phyloP scores from a whole-genome alignment of 2,888 invertebrate species.

The Ormyrus labotus region DNA sequence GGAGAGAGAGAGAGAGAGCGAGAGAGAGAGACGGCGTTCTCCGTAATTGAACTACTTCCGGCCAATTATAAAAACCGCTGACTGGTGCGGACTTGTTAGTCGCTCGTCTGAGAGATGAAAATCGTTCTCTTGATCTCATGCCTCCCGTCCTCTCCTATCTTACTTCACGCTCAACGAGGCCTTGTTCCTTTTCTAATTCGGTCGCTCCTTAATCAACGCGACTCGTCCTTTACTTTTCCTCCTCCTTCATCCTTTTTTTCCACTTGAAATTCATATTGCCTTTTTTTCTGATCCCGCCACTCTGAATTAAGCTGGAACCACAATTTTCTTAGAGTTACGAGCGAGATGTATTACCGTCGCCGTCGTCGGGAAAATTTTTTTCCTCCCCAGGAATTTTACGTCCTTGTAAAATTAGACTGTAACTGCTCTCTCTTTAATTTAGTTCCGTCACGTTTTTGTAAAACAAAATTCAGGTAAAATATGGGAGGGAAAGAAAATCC shows the following conservation, averaged over 20 bases:
- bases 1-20: neutral
- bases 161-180: neutral
- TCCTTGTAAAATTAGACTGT: no score
- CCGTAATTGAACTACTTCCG: constrained; percentile 61
- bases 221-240: constrained; percentile 33
- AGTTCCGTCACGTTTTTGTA: no score
- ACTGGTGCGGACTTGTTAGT: constrained; percentile 64
- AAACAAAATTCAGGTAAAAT: no score
- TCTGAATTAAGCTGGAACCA: constrained; percentile 15
- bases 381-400: no score
- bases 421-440: no score
- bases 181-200: constrained; percentile 37
- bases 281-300: constrained; percentile 18
- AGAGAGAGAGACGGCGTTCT: constrained; percentile 19
- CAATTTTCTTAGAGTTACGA: constrained; percentile 18
- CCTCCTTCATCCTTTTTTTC: constrained; percentile 11
- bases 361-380: no score
- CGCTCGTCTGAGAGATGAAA: constrained; percentile 60
- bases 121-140: constrained; percentile 46
- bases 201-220: constrained; percentile 45
- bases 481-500: neutral
- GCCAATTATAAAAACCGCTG: constrained; percentile 70
- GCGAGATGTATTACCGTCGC: neutral
- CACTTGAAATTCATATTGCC: constrained; percentile 48
- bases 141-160: constrained; percentile 9